phyloP scores from a whole-genome alignment of 2,797 vertebrate species.

The Danio choprae region DNA sequence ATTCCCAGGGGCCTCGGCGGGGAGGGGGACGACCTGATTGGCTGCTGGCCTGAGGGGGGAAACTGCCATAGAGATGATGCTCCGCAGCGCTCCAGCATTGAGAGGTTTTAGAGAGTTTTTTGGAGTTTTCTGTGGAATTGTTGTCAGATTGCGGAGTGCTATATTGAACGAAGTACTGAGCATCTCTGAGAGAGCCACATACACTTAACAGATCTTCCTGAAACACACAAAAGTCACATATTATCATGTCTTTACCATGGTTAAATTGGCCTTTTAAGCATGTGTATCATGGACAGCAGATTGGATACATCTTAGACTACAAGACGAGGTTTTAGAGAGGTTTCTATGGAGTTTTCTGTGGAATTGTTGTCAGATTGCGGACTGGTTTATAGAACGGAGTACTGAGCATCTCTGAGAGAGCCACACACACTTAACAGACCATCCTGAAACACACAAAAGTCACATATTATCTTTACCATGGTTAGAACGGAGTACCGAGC shows the following conservation, averaged over 20 bases:
- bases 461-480: no score
- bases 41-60: constrained; percentile 48
- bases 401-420: constrained; percentile 8
- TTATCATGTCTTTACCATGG: no score
- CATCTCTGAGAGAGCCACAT: background rate
- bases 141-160: constrained; percentile 28
- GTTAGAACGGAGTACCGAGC: constrained; percentile 1
- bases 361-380: constrained; percentile 36
- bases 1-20: constrained; percentile 65
- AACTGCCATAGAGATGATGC: constrained; percentile 43
- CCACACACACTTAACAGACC: background rate
- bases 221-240: background rate
- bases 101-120: constrained; percentile 53
- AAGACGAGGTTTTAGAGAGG: constrained; percentile 53
- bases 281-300: no score
- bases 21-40: constrained; percentile 58
- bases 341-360: constrained; percentile 43
- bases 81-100: constrained; percentile 11
- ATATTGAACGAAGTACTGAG: constrained; percentile 2
- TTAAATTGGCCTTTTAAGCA: no score
- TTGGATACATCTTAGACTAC: no score
- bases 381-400: background rate
- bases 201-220: background rate
- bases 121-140: constrained; percentile 31
- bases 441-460: no score